Evolutionary conservation across 2,797 vertebrate species (phyloP).

Genomic region (Stomatorhinus walkeri): DNA sequence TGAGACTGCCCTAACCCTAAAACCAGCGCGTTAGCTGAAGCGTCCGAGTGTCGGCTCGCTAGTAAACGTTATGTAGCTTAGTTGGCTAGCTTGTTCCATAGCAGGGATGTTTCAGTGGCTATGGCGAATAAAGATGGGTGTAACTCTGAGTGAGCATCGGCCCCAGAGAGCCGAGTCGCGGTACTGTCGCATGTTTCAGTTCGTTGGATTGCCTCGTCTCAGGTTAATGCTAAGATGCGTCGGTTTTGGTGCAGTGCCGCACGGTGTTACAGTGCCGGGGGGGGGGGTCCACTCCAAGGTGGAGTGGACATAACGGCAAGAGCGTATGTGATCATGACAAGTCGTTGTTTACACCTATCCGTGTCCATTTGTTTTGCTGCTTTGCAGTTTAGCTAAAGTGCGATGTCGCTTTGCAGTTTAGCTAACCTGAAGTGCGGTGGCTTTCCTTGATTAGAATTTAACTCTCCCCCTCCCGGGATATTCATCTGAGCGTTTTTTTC

Average conservation of each 20-base stretch:
- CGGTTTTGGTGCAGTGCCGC: constrained; percentile 25
- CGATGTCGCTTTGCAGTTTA: background rate
- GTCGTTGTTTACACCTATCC: background rate
- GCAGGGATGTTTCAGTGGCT: background rate
- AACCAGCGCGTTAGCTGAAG: background rate
- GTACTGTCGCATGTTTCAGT: background rate
- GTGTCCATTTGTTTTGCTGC: background rate
- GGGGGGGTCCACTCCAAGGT: background rate
- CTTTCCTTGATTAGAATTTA: background rate
- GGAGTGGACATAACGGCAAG: background rate
- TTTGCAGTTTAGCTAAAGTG: background rate
- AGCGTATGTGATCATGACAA: background rate
- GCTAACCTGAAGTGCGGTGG: background rate
- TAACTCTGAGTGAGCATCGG: constrained; percentile 1
- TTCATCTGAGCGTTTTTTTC: background rate
- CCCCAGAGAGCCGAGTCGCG: background rate
- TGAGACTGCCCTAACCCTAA: background rate
- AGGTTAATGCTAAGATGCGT: background rate
- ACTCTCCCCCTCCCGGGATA: background rate
- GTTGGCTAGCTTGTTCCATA: background rate
- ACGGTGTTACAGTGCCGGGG: background rate
- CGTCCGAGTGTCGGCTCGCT: background rate
- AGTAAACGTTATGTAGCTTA: background rate
- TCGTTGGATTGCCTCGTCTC: background rate
- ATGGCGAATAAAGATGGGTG: constrained; percentile 7